Base-by-base conservation (phyloP, 2,797 vertebrate genomes). In the Cirrhinus mrigala region DNA sequence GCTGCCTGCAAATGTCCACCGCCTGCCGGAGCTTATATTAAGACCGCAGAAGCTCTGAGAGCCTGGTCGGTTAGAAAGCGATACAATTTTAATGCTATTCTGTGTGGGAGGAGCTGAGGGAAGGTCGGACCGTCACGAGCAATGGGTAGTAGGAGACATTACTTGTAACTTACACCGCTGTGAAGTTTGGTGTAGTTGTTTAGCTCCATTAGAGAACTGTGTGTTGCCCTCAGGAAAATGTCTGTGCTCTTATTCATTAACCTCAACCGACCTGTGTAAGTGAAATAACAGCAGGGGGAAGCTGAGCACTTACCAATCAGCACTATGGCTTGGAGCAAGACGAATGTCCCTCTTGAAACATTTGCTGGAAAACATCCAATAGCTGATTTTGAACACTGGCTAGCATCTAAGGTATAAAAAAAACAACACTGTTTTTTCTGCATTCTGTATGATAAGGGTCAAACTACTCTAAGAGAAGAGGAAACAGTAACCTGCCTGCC, bases 101-200 rank as follows among this genome's bases (percentile, higher is more conserved):
- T 44, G 1, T 3, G 48, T 33, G n/a, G 74, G 54, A 70, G 68
- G 56, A 76, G 60, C 68, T 77, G 18, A 27, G 37, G 78, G 64
- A 71, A 68, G 82, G 48, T 81, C 18, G 22, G 77, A 73, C 70
- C 5, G 4, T 75, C 64, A 80, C 2, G 6, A 68, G 82, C 58
- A 60, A 85, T 87, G 71, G 44, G 54, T 37, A 29, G 29, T 70
- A 82, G 69, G 52, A 80, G 78, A 78, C 48, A 82, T 76, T 86
- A 50, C 68, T 85, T 86, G 73, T 82, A 90, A 89, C 90, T 89
- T 89, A 87, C 79, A 85, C 71, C 64, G 60, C 84, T 89, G 84
- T 88, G 89, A 91, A 90, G 88, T 91, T 89, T 73, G 68, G 50
- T 88, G 81, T 88, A 48, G 87, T 71, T 81, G 80, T 87, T 88